Conservation (phyloP, 92 coral and sea anemone species). For the Umimayanthus chanpuru region DNA sequence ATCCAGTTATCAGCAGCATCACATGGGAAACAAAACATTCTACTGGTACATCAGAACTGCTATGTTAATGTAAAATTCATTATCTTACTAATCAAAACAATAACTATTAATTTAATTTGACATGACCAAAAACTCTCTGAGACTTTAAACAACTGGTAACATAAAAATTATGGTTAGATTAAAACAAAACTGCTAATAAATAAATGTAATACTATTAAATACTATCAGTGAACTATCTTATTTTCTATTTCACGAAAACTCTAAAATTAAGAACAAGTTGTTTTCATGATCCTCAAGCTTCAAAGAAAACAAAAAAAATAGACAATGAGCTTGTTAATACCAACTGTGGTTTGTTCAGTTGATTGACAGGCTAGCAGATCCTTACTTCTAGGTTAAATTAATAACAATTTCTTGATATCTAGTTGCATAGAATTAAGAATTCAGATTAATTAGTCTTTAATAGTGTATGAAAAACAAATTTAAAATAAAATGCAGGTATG, state of each 20-base stretch:
- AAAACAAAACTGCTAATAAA: no score
- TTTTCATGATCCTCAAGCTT: background rate
- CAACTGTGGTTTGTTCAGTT: background rate
- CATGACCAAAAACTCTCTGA: background rate
- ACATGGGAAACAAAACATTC: background rate
- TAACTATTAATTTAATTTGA: no score
- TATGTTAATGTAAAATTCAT: slow-evolving; percentile 1
- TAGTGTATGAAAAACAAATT: no score
- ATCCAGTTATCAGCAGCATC: background rate
- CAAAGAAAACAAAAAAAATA: background rate
- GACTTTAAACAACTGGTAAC: background rate
- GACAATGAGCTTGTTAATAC: background rate
- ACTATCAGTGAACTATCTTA: no score
- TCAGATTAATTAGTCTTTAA: no score
- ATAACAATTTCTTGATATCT: no score
- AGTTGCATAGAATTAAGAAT: background rate
- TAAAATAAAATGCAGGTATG: no score
- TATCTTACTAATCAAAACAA: background rate
- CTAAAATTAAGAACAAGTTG: no score
- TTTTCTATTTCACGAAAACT: no score
- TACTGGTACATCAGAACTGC: background rate
- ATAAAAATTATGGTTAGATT: background rate
- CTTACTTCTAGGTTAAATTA: background rate
- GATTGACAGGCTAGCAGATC: background rate
- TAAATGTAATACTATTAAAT: background rate